Percentiles rank a stretch among this genome's conserved stretches.
Conservation (phyloP, 2,888 invertebrate genomes). For the Yponomeuta plumbellus region DNA sequence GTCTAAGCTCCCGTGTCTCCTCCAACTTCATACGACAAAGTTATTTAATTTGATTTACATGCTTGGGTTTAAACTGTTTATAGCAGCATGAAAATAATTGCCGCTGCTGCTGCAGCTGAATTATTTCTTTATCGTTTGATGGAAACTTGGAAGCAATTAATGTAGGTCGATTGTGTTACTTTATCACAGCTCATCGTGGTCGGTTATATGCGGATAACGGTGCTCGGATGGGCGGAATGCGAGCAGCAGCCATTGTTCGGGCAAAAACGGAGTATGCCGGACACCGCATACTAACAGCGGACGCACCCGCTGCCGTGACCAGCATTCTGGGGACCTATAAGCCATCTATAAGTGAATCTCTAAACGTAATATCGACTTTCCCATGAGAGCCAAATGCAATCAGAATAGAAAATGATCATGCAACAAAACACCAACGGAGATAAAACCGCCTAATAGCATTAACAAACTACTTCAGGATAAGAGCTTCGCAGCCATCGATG, state of each 20-base stretch:
- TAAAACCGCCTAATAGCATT: conserved; percentile 4
- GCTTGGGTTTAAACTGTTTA: background rate
- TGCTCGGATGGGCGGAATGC: conserved; percentile 56
- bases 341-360: background rate
- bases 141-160: conserved; percentile 32
- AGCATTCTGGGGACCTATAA: background rate
- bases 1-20: conserved; percentile 33
- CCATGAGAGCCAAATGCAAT: background rate
- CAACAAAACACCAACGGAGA: background rate
- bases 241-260: conserved; percentile 59
- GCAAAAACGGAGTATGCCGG: conserved; percentile 54
- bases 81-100: background rate
- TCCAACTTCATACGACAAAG: conserved; percentile 13
- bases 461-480: background rate
- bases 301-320: conserved; percentile 7
- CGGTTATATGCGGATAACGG: conserved; percentile 45
- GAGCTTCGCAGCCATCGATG: background rate
- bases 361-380: background rate
- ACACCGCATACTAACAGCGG: conserved; percentile 12
- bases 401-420: background rate
- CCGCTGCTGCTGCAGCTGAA: background rate
- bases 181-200: conserved; percentile 21
- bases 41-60: conserved; percentile 14
- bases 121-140: background rate
- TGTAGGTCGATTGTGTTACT: conserved; percentile 29